Base-by-base conservation (phyloP, 2,888 invertebrate genomes). In the Drosophila buzzatii region DNA sequence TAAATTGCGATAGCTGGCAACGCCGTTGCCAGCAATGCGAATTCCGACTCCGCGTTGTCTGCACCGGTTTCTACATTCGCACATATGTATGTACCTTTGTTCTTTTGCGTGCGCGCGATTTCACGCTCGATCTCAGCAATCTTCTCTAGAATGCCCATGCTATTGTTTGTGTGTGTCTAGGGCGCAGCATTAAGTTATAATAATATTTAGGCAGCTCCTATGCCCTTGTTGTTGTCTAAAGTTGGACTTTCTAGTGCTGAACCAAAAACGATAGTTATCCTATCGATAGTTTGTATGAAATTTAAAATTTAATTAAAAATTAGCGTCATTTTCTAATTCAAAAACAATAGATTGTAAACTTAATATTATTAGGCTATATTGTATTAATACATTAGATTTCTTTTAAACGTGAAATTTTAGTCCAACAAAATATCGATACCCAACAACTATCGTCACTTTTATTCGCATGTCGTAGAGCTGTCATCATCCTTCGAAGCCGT, bases 61-160 rank as follows among this genome's bases (percentile, higher is more conserved):
- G 57, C 52, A 52, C 80, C 82, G 82, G 78, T 60, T 53, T 58
- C 51, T 18, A n/a, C 18, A 39, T 20, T 1, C 9, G 23, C 18
- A 55, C 80, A 58, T 93, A 23, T 0, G 23, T 93, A 23, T 0
- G 23, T 4, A 98, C 99, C 99, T 96, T 99, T 99, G 94, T 99
- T 99, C 94, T 99, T 99, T 93, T 99, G 99, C 20, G 99, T 99
- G 85, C 99, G 95, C 18, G 98, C 97, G 80, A 99, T 99, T 96
- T 99, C 99, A 91, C 96, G 97, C 93, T 99, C 99, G 79, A 99
- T 99, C 95, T 99, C 99, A 7, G 98, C 96, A 93, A 99, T 99
- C 95, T 99, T 99, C 91, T 99, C 99, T 79, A 99, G 94, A 92
- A 99, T 99, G 88, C 99, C 99, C 99, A 99, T 99, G 57, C 27